phyloP scores from a whole-genome alignment of 2,888 invertebrate species.

The Ormyrus thymus region DNA sequence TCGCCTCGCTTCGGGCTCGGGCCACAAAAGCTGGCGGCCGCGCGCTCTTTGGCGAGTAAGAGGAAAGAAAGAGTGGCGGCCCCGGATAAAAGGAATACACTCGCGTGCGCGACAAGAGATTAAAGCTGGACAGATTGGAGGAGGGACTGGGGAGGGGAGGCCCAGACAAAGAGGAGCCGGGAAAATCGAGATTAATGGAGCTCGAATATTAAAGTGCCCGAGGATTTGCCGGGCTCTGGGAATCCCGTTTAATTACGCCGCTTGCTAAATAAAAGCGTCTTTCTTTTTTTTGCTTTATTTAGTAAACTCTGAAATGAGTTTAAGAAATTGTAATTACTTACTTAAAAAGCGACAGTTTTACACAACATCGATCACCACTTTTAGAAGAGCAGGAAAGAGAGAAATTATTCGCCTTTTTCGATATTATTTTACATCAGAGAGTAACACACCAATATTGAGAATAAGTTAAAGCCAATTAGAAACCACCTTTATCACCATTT shows the following conservation, averaged over 20 bases:
- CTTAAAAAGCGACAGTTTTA: no score
- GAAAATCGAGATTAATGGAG: constrained; percentile 49
- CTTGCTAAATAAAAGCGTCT: no score
- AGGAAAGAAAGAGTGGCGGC: constrained; percentile 36
- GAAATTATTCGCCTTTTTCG: no score
- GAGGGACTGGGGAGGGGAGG: constrained; percentile 6
- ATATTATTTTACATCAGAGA: no score
- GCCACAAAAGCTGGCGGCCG: background rate
- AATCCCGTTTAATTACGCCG: no score
- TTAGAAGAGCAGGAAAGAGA: no score
- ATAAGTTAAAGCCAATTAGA: background rate
- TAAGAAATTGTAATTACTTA: no score
- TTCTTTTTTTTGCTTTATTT: no score
- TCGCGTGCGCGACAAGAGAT: constrained; percentile 28
- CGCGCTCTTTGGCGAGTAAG: background rate
- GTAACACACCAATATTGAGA: background rate
- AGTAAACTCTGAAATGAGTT: no score
- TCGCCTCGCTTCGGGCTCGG: background rate
- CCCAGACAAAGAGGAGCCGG: constrained; percentile 24
- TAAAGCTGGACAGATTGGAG: constrained; percentile 47
- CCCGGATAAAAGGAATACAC: no score
- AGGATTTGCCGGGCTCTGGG: background rate
- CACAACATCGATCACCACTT: no score
- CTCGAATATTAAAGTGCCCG: constrained; percentile 33
- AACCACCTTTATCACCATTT: no score